phyloP scores from a whole-genome alignment of 2,797 vertebrate genomes.

The Ciconia nigra region DNA sequence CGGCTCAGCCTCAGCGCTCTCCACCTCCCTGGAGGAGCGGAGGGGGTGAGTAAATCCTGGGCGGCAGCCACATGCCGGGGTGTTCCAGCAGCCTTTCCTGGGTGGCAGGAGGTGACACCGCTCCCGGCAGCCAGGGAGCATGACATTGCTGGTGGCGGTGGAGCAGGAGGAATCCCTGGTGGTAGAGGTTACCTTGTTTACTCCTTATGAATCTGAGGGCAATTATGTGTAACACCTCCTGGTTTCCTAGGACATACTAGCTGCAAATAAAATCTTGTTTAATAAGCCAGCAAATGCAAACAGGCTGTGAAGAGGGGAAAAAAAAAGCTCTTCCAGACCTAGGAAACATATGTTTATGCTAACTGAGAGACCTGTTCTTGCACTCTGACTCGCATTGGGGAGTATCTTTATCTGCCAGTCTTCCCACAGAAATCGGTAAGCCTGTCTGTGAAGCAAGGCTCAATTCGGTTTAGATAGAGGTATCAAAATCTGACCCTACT shows the following conservation, averaged over 20 bases:
- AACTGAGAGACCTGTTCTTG: slow-evolving; percentile 42
- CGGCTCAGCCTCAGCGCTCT: neutral
- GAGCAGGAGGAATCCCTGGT: neutral
- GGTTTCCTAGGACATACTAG: neutral
- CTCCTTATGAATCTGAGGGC: neutral
- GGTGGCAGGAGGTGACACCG: neutral
- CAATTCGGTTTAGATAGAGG: neutral
- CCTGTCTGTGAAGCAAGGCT: neutral
- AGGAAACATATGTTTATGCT: slow-evolving; percentile 35
- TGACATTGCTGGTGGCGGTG: neutral
- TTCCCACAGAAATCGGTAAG: neutral
- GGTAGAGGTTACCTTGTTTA: neutral
- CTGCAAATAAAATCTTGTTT: slow-evolving; percentile 15
- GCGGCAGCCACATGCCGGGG: neutral
- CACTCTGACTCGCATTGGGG: neutral
- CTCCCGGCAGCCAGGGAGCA: neutral
- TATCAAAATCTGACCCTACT: neutral
- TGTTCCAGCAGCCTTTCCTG: neutral
- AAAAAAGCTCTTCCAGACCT: neutral
- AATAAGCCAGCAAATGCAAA: slow-evolving; percentile 10
- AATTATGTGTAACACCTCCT: neutral
- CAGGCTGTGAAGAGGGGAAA: neutral
- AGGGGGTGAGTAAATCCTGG: neutral
- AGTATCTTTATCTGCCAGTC: neutral
- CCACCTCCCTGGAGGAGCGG: neutral